phyloP scores from a whole-genome alignment of 2,797 vertebrate genomes.

The Amblyraja radiata region DNA sequence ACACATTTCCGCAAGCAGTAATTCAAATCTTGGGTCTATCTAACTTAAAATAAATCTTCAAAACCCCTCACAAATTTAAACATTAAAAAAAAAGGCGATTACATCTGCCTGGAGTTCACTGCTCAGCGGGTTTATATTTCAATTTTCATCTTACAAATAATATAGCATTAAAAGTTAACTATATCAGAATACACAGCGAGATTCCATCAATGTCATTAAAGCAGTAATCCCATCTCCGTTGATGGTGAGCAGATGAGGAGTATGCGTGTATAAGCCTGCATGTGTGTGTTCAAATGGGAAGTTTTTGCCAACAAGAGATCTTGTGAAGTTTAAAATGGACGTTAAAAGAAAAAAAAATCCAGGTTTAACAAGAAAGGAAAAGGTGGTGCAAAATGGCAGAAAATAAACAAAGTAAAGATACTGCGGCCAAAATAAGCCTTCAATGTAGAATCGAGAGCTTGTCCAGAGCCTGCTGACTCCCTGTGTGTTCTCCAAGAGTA shows the following conservation, averaged over 20 bases:
- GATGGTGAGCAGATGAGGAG: slow-evolving; percentile 2
- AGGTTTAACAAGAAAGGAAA: slow-evolving; percentile 13
- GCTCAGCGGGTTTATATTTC: background rate
- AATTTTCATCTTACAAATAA: background rate
- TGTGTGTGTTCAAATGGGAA: background rate
- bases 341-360: too few species aligned
- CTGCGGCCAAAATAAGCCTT: slow-evolving; percentile 5
- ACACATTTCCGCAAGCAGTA: background rate
- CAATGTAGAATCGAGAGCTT: background rate
- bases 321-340: slow-evolving; percentile 14
- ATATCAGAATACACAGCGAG: background rate
- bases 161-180: background rate
- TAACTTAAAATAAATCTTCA: background rate
- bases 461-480: background rate
- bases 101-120: too few species aligned
- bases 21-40: background rate
- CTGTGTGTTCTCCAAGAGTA: slow-evolving; percentile 24
- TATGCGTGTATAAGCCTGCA: background rate
- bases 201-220: background rate
- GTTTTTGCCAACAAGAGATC: background rate
- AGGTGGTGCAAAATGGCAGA: background rate
- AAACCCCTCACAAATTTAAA: background rate
- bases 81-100: background rate
- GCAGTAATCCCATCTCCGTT: background rate
- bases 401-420: background rate